Base-by-base conservation (phyloP, 2,888 invertebrate genomes). In the Holacanthella duospinosa region DNA sequence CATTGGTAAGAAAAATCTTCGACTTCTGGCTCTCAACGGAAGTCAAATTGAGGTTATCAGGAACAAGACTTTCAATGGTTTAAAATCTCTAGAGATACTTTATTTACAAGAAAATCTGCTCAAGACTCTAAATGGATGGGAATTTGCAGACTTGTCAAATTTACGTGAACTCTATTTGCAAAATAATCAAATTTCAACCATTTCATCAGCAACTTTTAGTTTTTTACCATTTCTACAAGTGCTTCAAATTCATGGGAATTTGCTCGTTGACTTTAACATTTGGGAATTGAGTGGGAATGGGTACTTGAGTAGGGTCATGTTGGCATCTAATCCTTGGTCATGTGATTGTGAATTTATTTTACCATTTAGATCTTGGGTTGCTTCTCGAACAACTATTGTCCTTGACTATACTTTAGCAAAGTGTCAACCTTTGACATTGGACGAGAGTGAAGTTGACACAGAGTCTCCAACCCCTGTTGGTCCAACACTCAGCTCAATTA, bases 1-100 rank as follows among this genome's bases (percentile, higher is more conserved):
- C 79, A 87, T 91, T 76, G 90, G 89, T 67, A 87, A 89, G 79
- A 88, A 88, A 78, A 85, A 87, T 77, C 80, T 89, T 69, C 85
- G 86, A 79, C 84, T 86, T 73, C 80, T 89, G 71, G 89, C 83
- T 78, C 82, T 89, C 71, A 89, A 89, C 79, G 85, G 85, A 78
- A 88, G 87, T 78, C 85, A 86, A 74, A 84, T 89, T 71, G 82
- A 83, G 70, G 83, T 84, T 70, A 83, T 89, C 76, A 85, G 86
- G 80, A 89, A 89, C 79, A 82, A 86, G 75, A 88, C 88, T 68
- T 89, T 89, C 79, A 88, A 88, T 80, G 89, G 89, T 58, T 85
- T 87, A 63, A 84, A 84, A 73, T 84, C 85, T 63, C 79, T 89
- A 73, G 82, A 85, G 77, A 82, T 86, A 68, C 82, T 89, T 65